Percentiles rank a stretch among this genome's conserved stretches.
Evolutionary conservation across 2,113 vertebrate genomes (phyloP).

Genomic region (Cyphomyrus plagiostoma): DNA sequence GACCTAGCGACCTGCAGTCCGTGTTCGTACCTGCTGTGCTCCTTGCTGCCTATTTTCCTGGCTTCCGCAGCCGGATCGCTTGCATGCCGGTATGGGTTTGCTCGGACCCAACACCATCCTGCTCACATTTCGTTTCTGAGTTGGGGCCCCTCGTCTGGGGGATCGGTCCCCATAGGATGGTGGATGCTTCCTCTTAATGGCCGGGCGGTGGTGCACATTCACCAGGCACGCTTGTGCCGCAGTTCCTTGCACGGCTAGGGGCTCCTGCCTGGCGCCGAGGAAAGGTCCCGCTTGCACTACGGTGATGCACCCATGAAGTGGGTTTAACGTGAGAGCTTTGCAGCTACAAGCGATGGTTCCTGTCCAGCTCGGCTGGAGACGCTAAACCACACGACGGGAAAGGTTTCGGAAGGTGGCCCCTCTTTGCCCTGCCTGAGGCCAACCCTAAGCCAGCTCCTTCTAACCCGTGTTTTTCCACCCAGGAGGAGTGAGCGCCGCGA

Average conservation of each 20-base stretch:
- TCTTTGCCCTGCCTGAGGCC: background rate
- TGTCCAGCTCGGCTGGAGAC: background rate
- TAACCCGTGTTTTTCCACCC: conserved; percentile 36
- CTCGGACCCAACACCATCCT: background rate
- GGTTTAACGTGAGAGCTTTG: background rate
- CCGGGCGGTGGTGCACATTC: background rate
- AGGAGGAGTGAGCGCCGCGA: conserved; percentile 83
- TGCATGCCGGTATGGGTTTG: background rate
- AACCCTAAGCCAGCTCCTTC: background rate
- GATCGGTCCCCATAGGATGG: background rate
- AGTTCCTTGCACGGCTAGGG: background rate
- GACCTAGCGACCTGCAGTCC: background rate
- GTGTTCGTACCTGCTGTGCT: background rate
- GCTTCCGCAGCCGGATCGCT: background rate
- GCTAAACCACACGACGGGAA: background rate
- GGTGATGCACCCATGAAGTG: background rate
- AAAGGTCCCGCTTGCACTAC: background rate
- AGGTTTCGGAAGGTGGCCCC: background rate
- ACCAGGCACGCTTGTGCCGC: background rate
- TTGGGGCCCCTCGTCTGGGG: background rate
- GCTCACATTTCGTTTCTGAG: background rate
- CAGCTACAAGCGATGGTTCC: background rate
- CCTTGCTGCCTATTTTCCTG: background rate
- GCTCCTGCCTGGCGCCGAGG: no score
- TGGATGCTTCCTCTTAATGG: background rate